A percentile compares a stretch with the other conserved stretches of the same genome.
Evolutionary conservation across 2,888 invertebrate genomes (phyloP).

Genomic region (Aelia acuminata): DNA sequence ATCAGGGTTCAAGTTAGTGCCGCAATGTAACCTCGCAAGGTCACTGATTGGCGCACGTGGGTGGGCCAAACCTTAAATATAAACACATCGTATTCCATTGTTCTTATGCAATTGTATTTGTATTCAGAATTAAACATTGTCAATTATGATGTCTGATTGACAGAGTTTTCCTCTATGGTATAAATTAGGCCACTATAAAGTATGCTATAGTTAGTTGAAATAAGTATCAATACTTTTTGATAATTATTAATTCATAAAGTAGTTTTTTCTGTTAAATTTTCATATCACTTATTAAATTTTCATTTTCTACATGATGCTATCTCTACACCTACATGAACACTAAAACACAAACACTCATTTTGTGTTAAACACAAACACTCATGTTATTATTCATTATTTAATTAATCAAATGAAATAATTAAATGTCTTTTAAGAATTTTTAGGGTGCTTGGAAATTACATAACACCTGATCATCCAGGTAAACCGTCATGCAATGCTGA

Average conservation of each 20-base stretch:
- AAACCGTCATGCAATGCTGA: background rate
- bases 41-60: conserved; percentile 12
- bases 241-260: background rate
- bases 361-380: too few relatives aligned
- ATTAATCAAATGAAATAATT: too few relatives aligned
- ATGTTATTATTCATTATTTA: too few relatives aligned
- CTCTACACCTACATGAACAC: too few relatives aligned
- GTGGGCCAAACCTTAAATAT: background rate
- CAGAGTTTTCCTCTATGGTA: background rate
- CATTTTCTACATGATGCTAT: too few relatives aligned
- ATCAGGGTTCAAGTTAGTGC: conserved; percentile 14
- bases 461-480: background rate
- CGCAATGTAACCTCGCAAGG: conserved; percentile 33
- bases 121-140: background rate
- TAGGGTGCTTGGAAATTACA: background rate
- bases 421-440: background rate
- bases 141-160: background rate
- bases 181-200: background rate
- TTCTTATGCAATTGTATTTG: too few relatives aligned
- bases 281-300: too few relatives aligned
- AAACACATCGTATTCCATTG: background rate
- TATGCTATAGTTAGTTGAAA: background rate
- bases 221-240: background rate
- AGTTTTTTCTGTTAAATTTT: too few relatives aligned
- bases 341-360: too few relatives aligned